Evolutionary conservation across 2,113 vertebrate genomes (phyloP).

Genomic region (Formicarius rufipectus): DNA sequence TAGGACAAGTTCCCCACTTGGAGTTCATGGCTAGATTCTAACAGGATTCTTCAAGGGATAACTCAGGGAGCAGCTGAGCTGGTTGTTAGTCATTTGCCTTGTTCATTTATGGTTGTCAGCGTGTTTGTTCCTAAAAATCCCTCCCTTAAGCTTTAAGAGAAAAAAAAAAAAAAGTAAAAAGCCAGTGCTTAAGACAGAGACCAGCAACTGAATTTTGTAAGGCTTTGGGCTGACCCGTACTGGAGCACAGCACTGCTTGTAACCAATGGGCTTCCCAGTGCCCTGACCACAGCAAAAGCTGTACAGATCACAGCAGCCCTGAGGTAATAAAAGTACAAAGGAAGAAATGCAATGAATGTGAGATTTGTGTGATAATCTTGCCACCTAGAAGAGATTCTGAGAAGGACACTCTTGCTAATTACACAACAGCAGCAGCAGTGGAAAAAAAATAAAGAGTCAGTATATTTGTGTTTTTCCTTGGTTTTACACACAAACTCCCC

Average conservation of each 20-base stretch:
- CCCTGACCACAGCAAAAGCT: not conserved
- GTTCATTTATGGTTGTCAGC: not conserved
- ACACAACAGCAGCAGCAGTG: slow-evolving; percentile 52
- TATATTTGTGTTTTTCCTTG: slow-evolving; percentile 38
- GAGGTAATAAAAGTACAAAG: slow-evolving; percentile 17
- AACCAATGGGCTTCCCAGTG: not conserved
- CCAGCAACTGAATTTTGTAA: slow-evolving; percentile 47
- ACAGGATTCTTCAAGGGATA: not conserved
- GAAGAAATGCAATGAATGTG: not conserved
- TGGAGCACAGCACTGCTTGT: not conserved
- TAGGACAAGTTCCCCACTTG: not conserved
- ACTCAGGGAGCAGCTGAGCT: slow-evolving; percentile 8
- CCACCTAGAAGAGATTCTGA: slow-evolving; percentile 15
- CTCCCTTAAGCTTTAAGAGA: not conserved
- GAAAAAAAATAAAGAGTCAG: slow-evolving; percentile 10
- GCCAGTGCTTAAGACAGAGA: slow-evolving; percentile 37
- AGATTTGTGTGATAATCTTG: not conserved
- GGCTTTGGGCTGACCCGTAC: slow-evolving; percentile 25
- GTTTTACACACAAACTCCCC: slow-evolving; percentile 45
- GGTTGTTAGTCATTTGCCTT: not conserved
- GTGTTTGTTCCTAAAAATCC: not conserved
- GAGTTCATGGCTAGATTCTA: not conserved
- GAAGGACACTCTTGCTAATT: slow-evolving; percentile 50
- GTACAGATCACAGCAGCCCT: slow-evolving; percentile 37
- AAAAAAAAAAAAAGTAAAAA: not conserved